Base-by-base conservation (phyloP, 2,113 vertebrate genomes). In the Coreoperca whiteheadi region DNA sequence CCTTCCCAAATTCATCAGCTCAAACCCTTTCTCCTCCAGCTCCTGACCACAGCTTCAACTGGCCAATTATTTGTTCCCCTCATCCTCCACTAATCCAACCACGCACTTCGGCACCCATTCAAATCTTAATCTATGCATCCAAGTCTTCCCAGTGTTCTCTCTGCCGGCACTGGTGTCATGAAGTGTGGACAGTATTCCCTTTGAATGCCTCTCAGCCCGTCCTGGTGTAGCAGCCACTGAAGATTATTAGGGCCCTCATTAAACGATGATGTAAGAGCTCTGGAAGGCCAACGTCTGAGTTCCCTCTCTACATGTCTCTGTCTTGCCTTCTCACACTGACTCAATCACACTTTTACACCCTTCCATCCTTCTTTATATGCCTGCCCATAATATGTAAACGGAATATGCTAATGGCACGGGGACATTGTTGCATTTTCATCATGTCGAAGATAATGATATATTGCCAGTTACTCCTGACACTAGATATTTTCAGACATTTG, bases 261-360 rank as follows among this genome's bases (percentile, higher is more conserved):
- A 92, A 91, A 88, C 89, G 77, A 91, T 86, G 87, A 92, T 86
- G 79, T 90, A 83, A 84, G 66, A 89, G 85, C 67, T 61, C 57
- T 83, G 74, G 82, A 85, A 81, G 82, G 79, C 83, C 60, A 71
- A 50, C 37, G 61, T 74, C 56, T 54, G 63, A 53, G 2, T 65
- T 79, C 43, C 25, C 23, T 28, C 30, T 54, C 63, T 53, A 8
- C 79, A 4, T 48, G 32, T 71, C 51, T 53, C 43, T 30, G 32
- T 39, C 77, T 37, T 57, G 15, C 72, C 67, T 77, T 56, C 41
- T 66, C 34, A 63, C 39, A 61, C 74, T 77, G 21, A 74, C 68
- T 86, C 77, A 73, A 56, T 77, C 64, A 66, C 34, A 74, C 11
- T 83, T 74, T 70, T 30, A 77, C 21, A 39, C 34, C n/a, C 51